Base-by-base conservation (phyloP, 2,888 invertebrate genomes). In the Steinernema scapterisci region DNA sequence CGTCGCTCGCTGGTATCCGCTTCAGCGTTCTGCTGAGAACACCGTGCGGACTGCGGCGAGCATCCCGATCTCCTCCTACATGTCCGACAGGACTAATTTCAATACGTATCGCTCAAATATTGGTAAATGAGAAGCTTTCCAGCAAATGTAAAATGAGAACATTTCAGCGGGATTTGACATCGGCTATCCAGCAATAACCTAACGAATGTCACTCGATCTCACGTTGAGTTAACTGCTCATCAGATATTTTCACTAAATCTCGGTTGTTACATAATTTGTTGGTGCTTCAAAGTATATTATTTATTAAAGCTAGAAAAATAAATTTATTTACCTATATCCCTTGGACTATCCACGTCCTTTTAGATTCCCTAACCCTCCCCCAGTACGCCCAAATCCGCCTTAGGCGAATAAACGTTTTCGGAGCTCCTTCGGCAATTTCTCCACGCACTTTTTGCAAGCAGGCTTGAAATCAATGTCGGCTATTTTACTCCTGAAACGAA, bases 1-100 rank as follows among this genome's bases (percentile, higher is more conserved):
- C 85, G 88, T 90, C 75, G 89, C 91, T 21, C 89, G 90, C 71
- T 91, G 90, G 89, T 91, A 90, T 81, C 88, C 88, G 2, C 87
- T 91, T 16, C 88, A 89, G 81, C 88, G 88, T 0, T 88, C 77
- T 1, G 81, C 80, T 38, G 46, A 71, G 38, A 38, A 38, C 38
- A 38, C 38, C 3, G 38, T 38, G 38, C 38, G 38, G 38, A 38
- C 38, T 6, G 38, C 38, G 9, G 38, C 38, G 9, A 71, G 74
- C 76, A 77, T 25, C 52, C 44, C 56, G 38, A 70, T 43, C 44
- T 45, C 75, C 23, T 44, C 54, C 3, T 45, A 38, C n/a, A 45
- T 73, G 38, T 44, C 45, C 9, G 72, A 63, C n/a, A 38, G 11
- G n/a, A 75, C 70, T 19, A 25, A 48, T 13, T 23, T 56, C 52